Percentiles rank a stretch among this genome's conserved stretches.
These are phyloP conservation scores for Amblyraja radiata DNA, from an alignment of 2,797 vertebrate species.

Conservation along the genomic window DNA sequence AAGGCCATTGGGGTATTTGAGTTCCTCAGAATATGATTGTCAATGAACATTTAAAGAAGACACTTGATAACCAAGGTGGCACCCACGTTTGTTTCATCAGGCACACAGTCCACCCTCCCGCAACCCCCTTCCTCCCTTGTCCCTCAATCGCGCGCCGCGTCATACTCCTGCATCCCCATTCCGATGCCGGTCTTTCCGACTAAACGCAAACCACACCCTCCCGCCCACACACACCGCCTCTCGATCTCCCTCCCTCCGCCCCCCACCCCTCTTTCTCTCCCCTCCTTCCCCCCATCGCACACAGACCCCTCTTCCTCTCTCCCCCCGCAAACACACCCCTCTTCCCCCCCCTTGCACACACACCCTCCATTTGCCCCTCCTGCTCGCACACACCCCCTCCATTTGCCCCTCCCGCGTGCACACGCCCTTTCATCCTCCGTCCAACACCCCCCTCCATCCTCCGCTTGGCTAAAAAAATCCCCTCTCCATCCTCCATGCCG, in stretches of 20 bases:
- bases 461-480: neutral
- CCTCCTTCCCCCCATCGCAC: fast-evolving
- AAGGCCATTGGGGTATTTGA: no score
- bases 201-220: no score
- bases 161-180: no score
- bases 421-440: neutral
- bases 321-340: neutral
- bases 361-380: neutral
- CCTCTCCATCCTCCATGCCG: neutral
- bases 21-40: no score
- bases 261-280: fast-evolving
- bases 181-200: neutral
- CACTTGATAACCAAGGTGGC: no score
- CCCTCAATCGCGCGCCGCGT: no score
- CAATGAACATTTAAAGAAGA: no score
- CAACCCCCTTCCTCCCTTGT: no score
- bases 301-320: neutral
- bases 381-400: neutral
- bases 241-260: neutral
- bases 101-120: no score
- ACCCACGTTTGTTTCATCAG: no score
- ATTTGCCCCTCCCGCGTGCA: neutral
- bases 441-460: neutral
- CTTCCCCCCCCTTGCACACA: neutral
- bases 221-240: neutral